Evolutionary conservation across 2,888 invertebrate genomes (phyloP), one percentile per base, ranked within the genome.

Genomic region (Mythimna vitellina): DNA sequence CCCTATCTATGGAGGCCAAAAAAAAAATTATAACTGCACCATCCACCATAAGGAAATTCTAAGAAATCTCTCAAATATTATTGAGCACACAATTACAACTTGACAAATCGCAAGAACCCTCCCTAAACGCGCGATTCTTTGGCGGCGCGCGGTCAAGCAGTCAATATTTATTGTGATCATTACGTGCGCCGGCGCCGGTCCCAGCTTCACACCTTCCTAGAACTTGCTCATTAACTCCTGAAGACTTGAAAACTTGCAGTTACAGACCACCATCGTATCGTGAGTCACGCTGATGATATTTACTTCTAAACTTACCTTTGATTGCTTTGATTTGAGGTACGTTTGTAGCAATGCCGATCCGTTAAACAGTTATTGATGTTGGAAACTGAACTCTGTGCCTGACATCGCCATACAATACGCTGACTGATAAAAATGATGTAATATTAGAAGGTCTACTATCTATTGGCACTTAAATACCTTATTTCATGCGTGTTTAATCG

Each of bases 191-290:
- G 49, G 35, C 75, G 49, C 65, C 60, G 70, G 73, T 75, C 78
- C 67, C 63, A 17, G 61, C n/a, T 83, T 83, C 83, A 75, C 87
- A 85, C 86, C 80, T 86, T 86, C 86, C 77, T 77, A 86, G 86
- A 86, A 86, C 8, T 64, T 71, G 58, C 76, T 78, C 80, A 80
- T 84, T 85, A 80, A 76, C 64, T 76, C 35, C 72, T 77, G 73
- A 78, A 82, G 70, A 62, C 65, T 76, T 62, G 63, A 65, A 74
- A 72, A 62, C 49, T 64, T 71, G 62, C 68, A 63, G 42, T 62
- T 57, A 53, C 42, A 57, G 82, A 79, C 76, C 76, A 84, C 86
- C 79, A 35, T 53, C 42, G 25, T 61, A 25, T 70, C 69, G 80
- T 82, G 81, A 80, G 25, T 83, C 80, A 69, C 56, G 63, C 65